Percentiles rank a stretch among this genome's conserved stretches.
These are phyloP conservation scores for Ibycter americanus DNA, from an alignment of 2,797 vertebrate species.

Conservation along the genomic window DNA sequence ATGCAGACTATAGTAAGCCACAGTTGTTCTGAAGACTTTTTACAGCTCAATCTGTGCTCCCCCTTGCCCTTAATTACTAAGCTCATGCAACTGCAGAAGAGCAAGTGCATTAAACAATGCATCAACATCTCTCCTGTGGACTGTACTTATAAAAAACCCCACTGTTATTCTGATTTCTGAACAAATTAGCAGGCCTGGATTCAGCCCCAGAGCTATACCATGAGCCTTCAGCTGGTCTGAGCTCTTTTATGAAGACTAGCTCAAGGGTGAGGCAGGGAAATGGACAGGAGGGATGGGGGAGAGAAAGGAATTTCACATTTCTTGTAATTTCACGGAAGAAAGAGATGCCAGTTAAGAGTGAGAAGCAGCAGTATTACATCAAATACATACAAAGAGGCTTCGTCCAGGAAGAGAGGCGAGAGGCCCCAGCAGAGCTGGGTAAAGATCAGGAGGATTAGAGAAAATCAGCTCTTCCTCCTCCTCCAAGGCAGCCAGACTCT, in stretches of 20 bases:
- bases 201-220: background rate
- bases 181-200: background rate
- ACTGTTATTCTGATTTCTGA: background rate
- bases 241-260: background rate
- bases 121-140: background rate
- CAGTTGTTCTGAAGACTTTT: background rate
- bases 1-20: background rate
- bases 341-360: constrained; percentile 67
- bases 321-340: constrained; percentile 51
- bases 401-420: constrained; percentile 96
- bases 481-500: constrained; percentile 98
- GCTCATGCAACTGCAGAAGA: background rate
- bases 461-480: constrained; percentile 98
- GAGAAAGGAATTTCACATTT: constrained; percentile 2
- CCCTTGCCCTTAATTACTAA: background rate
- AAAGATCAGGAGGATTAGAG: constrained; percentile 98
- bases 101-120: background rate
- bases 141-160: background rate
- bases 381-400: constrained; percentile 99
- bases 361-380: constrained; percentile 74
- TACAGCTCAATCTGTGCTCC: background rate
- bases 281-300: background rate
- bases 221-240: background rate
- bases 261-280: background rate
- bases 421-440: constrained; percentile 95